These are phyloP conservation scores for Dermochelys coriacea DNA, from an alignment of 2,797 vertebrate genomes.

Conservation along the genomic window DNA sequence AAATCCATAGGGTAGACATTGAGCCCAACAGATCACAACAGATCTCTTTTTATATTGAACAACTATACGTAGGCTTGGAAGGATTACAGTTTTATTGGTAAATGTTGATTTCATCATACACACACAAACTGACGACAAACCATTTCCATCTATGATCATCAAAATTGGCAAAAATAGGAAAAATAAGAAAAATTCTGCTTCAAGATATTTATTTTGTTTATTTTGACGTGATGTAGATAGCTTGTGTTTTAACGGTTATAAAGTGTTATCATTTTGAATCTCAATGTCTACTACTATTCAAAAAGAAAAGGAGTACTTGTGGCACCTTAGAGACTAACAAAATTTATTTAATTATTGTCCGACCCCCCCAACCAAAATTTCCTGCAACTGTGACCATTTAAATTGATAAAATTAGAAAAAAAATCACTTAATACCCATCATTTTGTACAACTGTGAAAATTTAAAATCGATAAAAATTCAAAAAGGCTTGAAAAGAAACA, in stretches of 20 bases:
- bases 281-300: not conserved
- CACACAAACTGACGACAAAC: not conserved
- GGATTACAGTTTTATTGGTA: not conserved
- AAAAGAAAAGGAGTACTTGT: no score
- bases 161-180: not conserved
- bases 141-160: not conserved
- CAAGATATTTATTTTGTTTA: not conserved
- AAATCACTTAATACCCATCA: not conserved
- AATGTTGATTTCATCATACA: not conserved
- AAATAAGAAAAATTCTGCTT: not conserved
- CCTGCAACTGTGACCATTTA: not conserved
- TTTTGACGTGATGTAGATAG: not conserved
- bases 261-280: not conserved
- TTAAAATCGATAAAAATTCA: not conserved
- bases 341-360: not conserved
- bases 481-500: not conserved
- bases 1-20: not conserved
- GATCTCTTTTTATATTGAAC: slow-evolving; percentile 49
- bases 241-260: not conserved
- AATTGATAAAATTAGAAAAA: not conserved
- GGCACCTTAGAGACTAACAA: no score
- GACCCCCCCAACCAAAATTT: not conserved
- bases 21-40: slow-evolving; percentile 54
- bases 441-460: not conserved
- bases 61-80: not conserved